Evolutionary conservation across 2,888 invertebrate species (phyloP), one percentile per base, ranked within the genome.

Genomic region (Asteroscopus sphinx): DNA sequence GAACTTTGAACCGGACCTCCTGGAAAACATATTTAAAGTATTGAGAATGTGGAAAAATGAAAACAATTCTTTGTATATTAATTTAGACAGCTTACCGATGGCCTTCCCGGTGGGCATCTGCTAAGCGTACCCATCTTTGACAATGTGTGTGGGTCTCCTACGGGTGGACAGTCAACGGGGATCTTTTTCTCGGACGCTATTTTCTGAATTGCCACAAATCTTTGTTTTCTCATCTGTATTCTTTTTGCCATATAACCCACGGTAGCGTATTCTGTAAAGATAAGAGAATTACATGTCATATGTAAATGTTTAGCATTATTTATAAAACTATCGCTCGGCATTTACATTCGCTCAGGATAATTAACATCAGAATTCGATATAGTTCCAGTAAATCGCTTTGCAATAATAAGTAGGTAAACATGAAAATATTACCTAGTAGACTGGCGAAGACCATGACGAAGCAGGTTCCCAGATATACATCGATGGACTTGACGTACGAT

Each of bases 391-490:
- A 51, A 47, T 72, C 67, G 73, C 75, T 52, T 53, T 48, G 71
- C 63, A 48, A 36, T 51, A n/a, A 9, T 21, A 9, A 58, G 41
- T 37, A 15, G 1, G 3, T 58, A 13, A 61, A 79, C 72, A 75
- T 79, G 42, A 61, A 40, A 53, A 45, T 45, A 47, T 96, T 96
- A 98, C 98, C 98, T 95, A 99, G 95, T 88, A 99, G 95, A 92
- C 98, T 98, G 83, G 99, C 99, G 95, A 99, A 99, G 89, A 99
- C 99, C 99, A 99, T 99, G 90, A 99, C 98, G 97, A 99, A 99
- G 95, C 98, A 99, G 86, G 98, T 99, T 86, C 98, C 98, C 94
- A 99, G 95, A 95, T 98, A 99, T 82, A 99, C 98, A 95, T 99
- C 99, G 92, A 99, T 99, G 81, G 98, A 98, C 94, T 99, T 99